Base-by-base conservation (phyloP, 2,797 vertebrate genomes). In the Tragopan temminckii region DNA sequence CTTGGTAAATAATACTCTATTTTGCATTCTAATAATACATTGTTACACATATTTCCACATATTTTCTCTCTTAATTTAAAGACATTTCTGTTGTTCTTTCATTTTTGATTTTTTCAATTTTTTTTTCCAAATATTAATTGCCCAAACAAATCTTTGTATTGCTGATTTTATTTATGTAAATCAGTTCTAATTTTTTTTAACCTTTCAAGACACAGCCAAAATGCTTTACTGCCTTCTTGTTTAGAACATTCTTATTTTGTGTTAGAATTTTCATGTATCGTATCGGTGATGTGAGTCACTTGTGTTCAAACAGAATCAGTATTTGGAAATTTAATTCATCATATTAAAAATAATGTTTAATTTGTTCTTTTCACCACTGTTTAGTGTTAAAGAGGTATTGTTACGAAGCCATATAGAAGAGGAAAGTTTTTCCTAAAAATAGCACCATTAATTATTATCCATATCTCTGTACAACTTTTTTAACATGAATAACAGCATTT, bases 61-160 rank as follows among this genome's bases (percentile, higher is more conserved):
- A 35, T 45, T 46, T 11, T 17, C 17, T 13, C 11, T 50, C 78
- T 63, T 35, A 4, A 29, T 53, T n/a, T 88, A 7, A 77, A 59
- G 29, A 13, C 3, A 24, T 72, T 86, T 48, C 10, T 53, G 1
- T 29, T 57, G 7, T 0, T 31, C 87, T 66, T 43, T 1, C 2
- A 3, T 55, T 66, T 36, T 45, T n/a, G 7, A 15, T 19, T 23
- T 57, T 55, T 52, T 52, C 25, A 8, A 0, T 17, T 63, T 63
- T 1, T 68, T 80, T 77, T 91, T 68, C 21, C 25, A 23, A 50
- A 35, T 50, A 16, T 6, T 42, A 79, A 11, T 55, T 80, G n/a
- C 4, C 11, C 8, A 61, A 21, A 18, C 13, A 63, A 63, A 52
- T n/a, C 9, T 61, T 1, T 67, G 1, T 70, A 9, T 85, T 76